Evolutionary conservation across 1,140 invertebrate species (phyloP).

Genomic region (Meloidogyne floridensis): DNA sequence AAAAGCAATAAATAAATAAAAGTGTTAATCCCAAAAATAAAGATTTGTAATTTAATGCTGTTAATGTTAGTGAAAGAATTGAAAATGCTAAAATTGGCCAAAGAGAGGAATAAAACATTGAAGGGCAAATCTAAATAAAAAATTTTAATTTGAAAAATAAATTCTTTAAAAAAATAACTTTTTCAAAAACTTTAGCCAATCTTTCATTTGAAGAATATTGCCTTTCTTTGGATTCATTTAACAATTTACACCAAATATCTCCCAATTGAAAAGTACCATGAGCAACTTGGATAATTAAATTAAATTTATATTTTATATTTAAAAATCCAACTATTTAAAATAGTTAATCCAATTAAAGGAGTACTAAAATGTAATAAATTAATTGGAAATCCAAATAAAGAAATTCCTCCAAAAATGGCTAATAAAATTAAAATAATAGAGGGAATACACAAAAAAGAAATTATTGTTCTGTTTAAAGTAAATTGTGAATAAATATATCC

Average conservation of each 20-base stretch:
- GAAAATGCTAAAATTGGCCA: constrained; percentile 4
- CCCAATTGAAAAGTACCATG: constrained; percentile 41
- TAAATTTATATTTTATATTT: constrained; percentile 6
- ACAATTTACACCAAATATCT: constrained; percentile 30
- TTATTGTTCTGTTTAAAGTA: constrained; percentile 24
- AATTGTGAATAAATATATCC: constrained; percentile 35
- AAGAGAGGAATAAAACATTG: not conserved
- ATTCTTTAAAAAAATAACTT: constrained; percentile 7
- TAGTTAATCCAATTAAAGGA: constrained; percentile 35
- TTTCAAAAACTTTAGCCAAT: constrained; percentile 45
- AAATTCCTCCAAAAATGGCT: constrained; percentile 29
- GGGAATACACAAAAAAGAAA: constrained; percentile 34
- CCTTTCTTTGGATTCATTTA: constrained; percentile 37
- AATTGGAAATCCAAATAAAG: constrained; percentile 30
- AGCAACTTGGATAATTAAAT: constrained; percentile 33
- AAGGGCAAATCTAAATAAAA: constrained; percentile 6
- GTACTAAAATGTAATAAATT: constrained; percentile 45
- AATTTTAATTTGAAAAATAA: not conserved
- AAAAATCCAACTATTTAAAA: constrained; percentile 37
- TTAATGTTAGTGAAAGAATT: not conserved
- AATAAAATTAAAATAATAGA: constrained; percentile 22
- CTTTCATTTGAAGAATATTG: constrained; percentile 44
- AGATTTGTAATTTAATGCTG: constrained; percentile 10
- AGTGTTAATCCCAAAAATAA: not conserved
- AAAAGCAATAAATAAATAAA: constrained; percentile 5